A percentile compares a stretch with the other conserved stretches of the same genome.
These are phyloP conservation scores for Tanypteryx hageni DNA, from an alignment of 2,888 invertebrate species.

Conservation along the genomic window DNA sequence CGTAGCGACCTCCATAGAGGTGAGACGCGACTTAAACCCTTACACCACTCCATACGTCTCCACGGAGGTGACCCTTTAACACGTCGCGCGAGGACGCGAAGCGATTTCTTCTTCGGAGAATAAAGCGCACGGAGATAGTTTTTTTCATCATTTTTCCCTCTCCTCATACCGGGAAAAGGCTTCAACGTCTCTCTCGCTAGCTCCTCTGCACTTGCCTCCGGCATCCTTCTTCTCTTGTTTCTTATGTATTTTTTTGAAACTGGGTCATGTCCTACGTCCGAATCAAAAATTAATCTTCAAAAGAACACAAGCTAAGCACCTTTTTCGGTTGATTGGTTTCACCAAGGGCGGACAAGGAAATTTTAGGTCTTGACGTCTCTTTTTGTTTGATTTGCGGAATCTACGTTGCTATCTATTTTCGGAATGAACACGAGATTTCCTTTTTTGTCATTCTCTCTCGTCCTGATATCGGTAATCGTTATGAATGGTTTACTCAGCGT, in stretches of 20 bases:
- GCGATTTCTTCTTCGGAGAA: not conserved
- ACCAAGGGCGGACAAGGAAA: conserved; percentile 2
- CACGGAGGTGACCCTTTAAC: not conserved
- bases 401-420: not conserved
- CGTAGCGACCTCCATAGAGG: not conserved
- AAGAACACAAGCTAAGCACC: conserved; percentile 36
- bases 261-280: conserved; percentile 21
- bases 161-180: not conserved
- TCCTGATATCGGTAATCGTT: conserved; percentile 52
- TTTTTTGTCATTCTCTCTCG: not conserved
- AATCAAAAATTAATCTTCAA: conserved; percentile 29
- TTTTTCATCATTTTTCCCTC: not conserved
- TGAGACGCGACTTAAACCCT: not conserved
- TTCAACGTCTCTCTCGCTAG: not conserved
- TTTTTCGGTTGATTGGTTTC: conserved; percentile 54
- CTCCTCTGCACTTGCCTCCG: not conserved
- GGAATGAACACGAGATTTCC: not conserved
- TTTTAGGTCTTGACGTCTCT: not conserved
- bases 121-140: not conserved
- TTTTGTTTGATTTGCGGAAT: not conserved
- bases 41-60: not conserved
- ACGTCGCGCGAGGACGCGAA: not conserved
- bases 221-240: too few species aligned
- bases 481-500: conserved; percentile 49
- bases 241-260: not conserved